Conservation (phyloP, 2,888 invertebrate species). For the Drosophila quinaria region DNA sequence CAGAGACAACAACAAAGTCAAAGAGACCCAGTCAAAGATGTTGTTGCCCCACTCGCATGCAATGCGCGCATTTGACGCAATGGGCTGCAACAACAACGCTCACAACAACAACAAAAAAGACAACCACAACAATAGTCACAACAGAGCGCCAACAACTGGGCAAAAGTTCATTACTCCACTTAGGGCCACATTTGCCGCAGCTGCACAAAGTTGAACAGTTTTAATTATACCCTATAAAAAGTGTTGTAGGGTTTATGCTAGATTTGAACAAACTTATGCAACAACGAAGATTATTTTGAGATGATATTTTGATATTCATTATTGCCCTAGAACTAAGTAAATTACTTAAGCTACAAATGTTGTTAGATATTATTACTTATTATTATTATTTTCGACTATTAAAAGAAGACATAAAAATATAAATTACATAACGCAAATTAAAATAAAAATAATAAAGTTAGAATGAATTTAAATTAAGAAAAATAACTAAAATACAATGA, state of each 20-base stretch:
- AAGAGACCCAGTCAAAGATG: slow-evolving; percentile 35
- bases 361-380: too few relatives aligned
- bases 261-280: not conserved
- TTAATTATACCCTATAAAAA: slow-evolving; percentile 11
- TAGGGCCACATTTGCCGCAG: slow-evolving; percentile 63
- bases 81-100: slow-evolving; percentile 57
- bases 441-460: too few relatives aligned
- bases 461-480: too few relatives aligned
- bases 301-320: too few relatives aligned
- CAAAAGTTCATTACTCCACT: slow-evolving; percentile 80
- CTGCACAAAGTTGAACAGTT: slow-evolving; percentile 69
- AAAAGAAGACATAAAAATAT: too few relatives aligned
- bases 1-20: slow-evolving; percentile 19
- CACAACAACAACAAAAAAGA: slow-evolving; percentile 20
- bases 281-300: too few relatives aligned
- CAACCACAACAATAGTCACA: slow-evolving; percentile 22
- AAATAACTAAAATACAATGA: too few relatives aligned
- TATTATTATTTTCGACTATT: too few relatives aligned
- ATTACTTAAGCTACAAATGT: too few relatives aligned
- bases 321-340: too few relatives aligned
- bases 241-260: not conserved
- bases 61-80: slow-evolving; percentile 76
- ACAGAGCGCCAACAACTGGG: slow-evolving; percentile 42
- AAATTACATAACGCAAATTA: too few relatives aligned
- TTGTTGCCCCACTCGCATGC: slow-evolving; percentile 70